Evolutionary conservation across 92 coral and sea anemone species (phyloP).

Genomic region (Phymanthus crucifer): DNA sequence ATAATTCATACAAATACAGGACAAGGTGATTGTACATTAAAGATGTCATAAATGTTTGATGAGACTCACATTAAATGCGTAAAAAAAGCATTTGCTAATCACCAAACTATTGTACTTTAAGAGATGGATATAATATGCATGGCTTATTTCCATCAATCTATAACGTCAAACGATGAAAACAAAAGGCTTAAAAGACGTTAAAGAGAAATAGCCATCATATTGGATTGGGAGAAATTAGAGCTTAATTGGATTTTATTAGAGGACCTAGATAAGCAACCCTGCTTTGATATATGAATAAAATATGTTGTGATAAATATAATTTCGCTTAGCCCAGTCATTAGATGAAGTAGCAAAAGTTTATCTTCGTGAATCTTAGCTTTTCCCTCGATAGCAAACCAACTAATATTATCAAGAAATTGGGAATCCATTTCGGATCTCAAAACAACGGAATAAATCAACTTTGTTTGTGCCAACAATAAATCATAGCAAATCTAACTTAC

Average conservation of each 20-base stretch:
- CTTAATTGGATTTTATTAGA: neutral
- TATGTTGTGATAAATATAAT: neutral
- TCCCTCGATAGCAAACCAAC: conserved; percentile 1
- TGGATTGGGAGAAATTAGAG: neutral
- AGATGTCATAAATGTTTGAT: neutral
- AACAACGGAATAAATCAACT: conserved; percentile 2
- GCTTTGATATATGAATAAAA: neutral
- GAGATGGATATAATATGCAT: neutral
- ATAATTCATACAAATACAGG: neutral
- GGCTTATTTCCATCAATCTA: neutral
- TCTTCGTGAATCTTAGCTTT: neutral
- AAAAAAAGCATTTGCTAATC: neutral
- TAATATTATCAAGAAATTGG: neutral
- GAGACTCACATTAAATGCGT: neutral
- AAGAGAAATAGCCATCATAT: neutral
- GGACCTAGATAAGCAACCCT: neutral
- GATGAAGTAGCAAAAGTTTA: neutral
- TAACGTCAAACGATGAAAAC: neutral
- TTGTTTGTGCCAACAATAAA: neutral
- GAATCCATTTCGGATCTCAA: conserved; percentile 9
- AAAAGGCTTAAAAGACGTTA: neutral
- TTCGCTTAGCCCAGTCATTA: neutral
- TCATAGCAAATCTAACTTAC: conserved; percentile 10
- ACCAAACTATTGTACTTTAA: neutral
- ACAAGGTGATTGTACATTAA: neutral